Conservation (phyloP, 2,113 vertebrate species). For the Campylomormyrus numenius region DNA sequence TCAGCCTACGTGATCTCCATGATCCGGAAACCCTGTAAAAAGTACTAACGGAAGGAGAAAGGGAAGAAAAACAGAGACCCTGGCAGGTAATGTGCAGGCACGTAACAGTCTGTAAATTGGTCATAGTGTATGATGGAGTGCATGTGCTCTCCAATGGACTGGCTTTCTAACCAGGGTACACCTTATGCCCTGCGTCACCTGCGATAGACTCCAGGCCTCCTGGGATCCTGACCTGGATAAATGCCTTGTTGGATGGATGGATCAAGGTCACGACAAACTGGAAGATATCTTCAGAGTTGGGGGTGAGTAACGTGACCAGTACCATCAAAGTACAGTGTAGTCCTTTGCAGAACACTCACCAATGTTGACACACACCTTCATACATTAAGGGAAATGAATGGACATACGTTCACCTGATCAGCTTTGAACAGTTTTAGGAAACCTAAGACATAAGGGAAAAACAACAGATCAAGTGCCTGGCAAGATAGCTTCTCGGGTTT, state of each 20-base stretch:
- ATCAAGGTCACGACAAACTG: neutral
- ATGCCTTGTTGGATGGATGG: neutral
- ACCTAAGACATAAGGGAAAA: neutral
- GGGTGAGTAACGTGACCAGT: neutral
- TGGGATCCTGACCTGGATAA: neutral
- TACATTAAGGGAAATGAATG: neutral
- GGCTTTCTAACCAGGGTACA: neutral
- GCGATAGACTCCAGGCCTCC: neutral
- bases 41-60: neutral
- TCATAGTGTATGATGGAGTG: neutral
- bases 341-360: neutral
- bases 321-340: neutral
- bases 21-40: neutral
- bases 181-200: neutral
- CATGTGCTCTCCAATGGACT: neutral
- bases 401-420: neutral
- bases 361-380: neutral
- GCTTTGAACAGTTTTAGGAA: neutral
- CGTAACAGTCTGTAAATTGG: neutral
- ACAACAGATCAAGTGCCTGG: neutral
- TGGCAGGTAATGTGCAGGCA: neutral
- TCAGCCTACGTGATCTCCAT: neutral
- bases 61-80: neutral
- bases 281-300: neutral
- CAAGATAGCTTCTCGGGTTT: neutral